Evolutionary conservation across 2,888 invertebrate species (phyloP).

Genomic region (Limnephilus marmoratus): DNA sequence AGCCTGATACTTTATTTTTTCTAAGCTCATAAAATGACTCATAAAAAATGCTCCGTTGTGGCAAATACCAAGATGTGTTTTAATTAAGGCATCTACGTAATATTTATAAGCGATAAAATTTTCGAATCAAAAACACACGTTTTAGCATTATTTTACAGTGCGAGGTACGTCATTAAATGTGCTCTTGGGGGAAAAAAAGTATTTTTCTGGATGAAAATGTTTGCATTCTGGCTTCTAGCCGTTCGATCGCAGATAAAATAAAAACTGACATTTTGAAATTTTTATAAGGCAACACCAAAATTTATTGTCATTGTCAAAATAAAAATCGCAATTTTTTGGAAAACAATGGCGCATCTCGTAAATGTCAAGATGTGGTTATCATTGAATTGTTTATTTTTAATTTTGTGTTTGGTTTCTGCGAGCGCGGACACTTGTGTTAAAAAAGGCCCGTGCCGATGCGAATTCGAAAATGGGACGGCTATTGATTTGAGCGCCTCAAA

Average conservation of each 20-base stretch:
- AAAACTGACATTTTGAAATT: not conserved
- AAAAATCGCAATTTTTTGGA: not conserved
- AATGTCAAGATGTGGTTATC: slow-evolving; percentile 47
- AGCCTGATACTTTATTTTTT: no score
- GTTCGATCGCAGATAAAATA: not conserved
- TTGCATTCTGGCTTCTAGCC: not conserved
- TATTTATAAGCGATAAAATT: no score
- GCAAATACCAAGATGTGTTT: no score
- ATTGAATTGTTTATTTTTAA: slow-evolving; percentile 51
- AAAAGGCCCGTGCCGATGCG: slow-evolving; percentile 73
- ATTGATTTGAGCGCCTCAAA: slow-evolving; percentile 73
- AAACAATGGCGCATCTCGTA: slow-evolving; percentile 53
- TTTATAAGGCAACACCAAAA: slow-evolving; percentile 5
- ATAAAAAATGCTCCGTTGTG: no score
- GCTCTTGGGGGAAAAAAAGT: no score
- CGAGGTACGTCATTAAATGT: no score
- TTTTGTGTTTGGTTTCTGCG: slow-evolving; percentile 18
- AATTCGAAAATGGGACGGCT: slow-evolving; percentile 73
- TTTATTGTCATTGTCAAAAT: slow-evolving; percentile 22
- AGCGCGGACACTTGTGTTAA: slow-evolving; percentile 69
- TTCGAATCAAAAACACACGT: no score
- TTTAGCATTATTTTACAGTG: no score
- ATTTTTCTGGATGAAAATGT: no score
- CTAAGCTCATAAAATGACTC: no score
- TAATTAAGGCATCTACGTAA: no score